Conservation (phyloP, 2,797 vertebrate species). For the Diplodus sargus region DNA sequence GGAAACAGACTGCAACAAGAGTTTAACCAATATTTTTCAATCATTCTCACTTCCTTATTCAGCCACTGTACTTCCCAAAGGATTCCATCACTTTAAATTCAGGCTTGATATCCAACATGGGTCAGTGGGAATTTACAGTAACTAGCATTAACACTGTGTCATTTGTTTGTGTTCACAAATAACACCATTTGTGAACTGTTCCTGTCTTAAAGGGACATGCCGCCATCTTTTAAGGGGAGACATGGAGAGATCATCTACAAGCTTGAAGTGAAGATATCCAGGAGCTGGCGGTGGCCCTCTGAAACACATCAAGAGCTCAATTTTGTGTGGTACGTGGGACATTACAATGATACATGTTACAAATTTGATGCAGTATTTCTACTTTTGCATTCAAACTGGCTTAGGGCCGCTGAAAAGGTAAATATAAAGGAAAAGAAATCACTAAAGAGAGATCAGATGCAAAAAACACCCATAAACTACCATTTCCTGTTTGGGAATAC, state of each 20-base stretch:
- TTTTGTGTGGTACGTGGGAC: constrained; percentile 84
- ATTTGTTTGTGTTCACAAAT: not conserved
- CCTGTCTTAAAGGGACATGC: constrained; percentile 86
- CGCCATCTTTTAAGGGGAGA: constrained; percentile 90
- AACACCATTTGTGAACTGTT: not conserved
- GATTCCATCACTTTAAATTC: constrained; percentile 91
- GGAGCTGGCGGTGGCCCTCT: constrained; percentile 88
- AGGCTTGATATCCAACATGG: constrained; percentile 90
- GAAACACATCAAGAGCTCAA: constrained; percentile 87
- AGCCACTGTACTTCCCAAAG: constrained; percentile 82
- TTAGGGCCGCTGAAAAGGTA: no score
- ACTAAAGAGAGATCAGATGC: no score
- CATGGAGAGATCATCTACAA: constrained; percentile 90
- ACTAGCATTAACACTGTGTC: not conserved
- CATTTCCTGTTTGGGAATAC: no score
- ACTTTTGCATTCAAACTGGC: no score
- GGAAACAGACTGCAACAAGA: no score
- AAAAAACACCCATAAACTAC: no score
- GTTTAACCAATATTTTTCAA: no score
- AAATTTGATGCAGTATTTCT: not conserved
- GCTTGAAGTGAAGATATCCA: constrained; percentile 90
- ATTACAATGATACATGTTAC: constrained; percentile 28
- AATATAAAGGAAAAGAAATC: no score
- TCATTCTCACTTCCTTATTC: constrained; percentile 11
- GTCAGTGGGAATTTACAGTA: constrained; percentile 82